Base-by-base conservation (phyloP, 2,888 invertebrate genomes). In the Teinopalpus imperialis region DNA sequence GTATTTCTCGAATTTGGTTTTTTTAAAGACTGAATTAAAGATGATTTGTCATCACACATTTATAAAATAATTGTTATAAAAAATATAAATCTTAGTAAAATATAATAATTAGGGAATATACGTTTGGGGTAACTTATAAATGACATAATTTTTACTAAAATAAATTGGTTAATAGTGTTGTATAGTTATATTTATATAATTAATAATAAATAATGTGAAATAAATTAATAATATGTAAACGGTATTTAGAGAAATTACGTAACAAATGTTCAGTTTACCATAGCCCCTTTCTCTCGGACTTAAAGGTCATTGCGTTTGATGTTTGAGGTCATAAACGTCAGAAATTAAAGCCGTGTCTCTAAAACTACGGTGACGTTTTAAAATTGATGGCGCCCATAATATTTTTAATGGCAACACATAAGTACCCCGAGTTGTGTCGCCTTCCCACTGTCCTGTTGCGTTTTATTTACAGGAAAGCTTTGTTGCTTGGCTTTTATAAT, bases 321-420 rank as follows among this genome's bases (percentile, higher is more conserved):
- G 50, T 53, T 57, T 46, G 30, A 39, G 34, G 54, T 55, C 48
- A 63, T 85, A 81, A 85, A 83, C 50, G 81, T 83, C 83, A 75
- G 67, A 80, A 79, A 74, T 70, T 73, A 74, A 81, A 75, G 63
- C 67, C 68, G 57, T 56, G 58, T 59, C 45, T 59, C 66, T 72
- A 74, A 81, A 80, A 69, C 74, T 64, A 70, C 71, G 70, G 76
- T 62, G 83, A 82, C 82, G 74, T 68, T 65, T 57, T 46, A 30
- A 61, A 82, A 87, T 87, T 87, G 70, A 87, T 79, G 75, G 58
- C 67, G 49, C 51, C 68, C 71, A 71, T 85, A 81, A 83, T 55
- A 65, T 71, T 79, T 85, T 85, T 85, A 82, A 83, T 77, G 77
- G 61, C 69, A 66, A 66, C 57, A 68, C 73, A 66, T 68, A 63